Conservation (phyloP, 2,888 invertebrate genomes). For the Archaeoteleia sp. region DNA sequence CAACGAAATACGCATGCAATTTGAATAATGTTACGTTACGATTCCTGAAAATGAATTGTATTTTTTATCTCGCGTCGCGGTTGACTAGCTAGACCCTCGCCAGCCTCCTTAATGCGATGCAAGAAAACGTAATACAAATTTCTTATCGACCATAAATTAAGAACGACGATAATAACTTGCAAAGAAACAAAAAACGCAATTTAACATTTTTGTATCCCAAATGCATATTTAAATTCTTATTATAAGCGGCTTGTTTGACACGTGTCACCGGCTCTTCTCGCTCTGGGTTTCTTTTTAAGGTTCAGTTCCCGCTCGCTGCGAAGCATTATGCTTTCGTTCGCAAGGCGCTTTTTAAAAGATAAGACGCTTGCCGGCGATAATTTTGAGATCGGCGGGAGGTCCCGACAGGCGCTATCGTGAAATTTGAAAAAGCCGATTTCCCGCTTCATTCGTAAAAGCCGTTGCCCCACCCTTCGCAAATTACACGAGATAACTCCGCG, state of each 20-base stretch:
- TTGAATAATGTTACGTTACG: no score
- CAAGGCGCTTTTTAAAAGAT: neutral
- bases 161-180: conserved; percentile 18
- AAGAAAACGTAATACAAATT: conserved; percentile 4
- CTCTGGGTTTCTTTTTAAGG: conserved; percentile 24
- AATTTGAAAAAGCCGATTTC: conserved; percentile 31
- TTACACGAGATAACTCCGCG: conserved; percentile 45
- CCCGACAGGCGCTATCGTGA: conserved; percentile 15
- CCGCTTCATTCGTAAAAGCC: conserved; percentile 11
- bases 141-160: conserved; percentile 22
- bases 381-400: conserved; percentile 26
- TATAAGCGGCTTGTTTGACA: conserved; percentile 29
- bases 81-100: no score
- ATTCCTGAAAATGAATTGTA: no score
- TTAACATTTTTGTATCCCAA: conserved; percentile 24
- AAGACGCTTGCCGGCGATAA: conserved; percentile 3
- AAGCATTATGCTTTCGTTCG: neutral
- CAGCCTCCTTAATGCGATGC: no score
- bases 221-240: conserved; percentile 40
- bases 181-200: conserved; percentile 5
- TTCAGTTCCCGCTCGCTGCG: conserved; percentile 5
- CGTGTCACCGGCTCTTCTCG: conserved; percentile 21
- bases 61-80: no score
- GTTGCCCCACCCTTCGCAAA: conserved; percentile 21
- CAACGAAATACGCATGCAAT: no score